These are phyloP conservation scores for Euphydryas editha DNA, from an alignment of 2,888 invertebrate genomes.

Conservation along the genomic window DNA sequence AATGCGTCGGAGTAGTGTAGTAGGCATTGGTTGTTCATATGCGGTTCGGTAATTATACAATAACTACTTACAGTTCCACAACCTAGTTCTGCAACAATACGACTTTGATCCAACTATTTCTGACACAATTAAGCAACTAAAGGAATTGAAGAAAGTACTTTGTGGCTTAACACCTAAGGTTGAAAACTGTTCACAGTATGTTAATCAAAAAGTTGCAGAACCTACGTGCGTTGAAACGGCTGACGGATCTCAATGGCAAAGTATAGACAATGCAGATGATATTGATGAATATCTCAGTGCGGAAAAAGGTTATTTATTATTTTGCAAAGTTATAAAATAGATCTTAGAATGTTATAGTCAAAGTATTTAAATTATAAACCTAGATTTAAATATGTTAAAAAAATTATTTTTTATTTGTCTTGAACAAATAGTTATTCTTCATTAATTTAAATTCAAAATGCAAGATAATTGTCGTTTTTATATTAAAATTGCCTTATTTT, in stretches of 20 bases:
- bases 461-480: too few species aligned
- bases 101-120: conserved; percentile 48
- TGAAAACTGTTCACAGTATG: conserved; percentile 54
- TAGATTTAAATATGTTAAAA: too few species aligned
- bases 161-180: conserved; percentile 44
- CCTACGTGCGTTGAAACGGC: conserved; percentile 36
- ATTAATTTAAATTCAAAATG: too few species aligned
- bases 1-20: too few species aligned
- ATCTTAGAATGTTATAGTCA: too few species aligned
- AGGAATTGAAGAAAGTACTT: conserved; percentile 49
- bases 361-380: too few species aligned
- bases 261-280: conserved; percentile 55
- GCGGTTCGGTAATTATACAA: not conserved
- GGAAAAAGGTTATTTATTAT: conserved; percentile 18
- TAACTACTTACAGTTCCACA: conserved; percentile 49
- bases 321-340: too few species aligned
- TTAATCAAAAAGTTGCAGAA: conserved; percentile 28
- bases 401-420: too few species aligned
- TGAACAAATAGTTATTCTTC: too few species aligned
- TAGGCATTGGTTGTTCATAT: too few species aligned
- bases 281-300: conserved; percentile 49
- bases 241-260: conserved; percentile 56
- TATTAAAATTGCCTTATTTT: too few species aligned
- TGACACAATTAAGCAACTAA: conserved; percentile 48
- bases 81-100: conserved; percentile 49